Evolutionary conservation across 2,113 vertebrate species (phyloP).

Genomic region (Zapus hudsonius): DNA sequence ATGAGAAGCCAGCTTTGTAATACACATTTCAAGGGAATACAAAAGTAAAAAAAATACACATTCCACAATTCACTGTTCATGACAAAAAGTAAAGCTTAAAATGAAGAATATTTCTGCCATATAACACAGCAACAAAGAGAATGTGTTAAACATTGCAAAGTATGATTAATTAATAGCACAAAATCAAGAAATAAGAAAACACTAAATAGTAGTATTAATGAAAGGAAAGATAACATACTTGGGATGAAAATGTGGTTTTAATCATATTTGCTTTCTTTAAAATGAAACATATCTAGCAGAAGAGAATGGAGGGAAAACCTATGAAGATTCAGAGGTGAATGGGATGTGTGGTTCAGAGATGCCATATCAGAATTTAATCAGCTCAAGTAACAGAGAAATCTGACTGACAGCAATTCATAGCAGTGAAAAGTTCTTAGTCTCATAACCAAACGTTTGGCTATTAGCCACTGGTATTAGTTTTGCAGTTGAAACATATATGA

Average conservation of each 20-base stretch:
- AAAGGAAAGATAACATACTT: background rate
- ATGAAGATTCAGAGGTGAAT: conserved; percentile 2
- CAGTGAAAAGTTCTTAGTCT: background rate
- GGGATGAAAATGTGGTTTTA: background rate
- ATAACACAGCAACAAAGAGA: conserved; percentile 38
- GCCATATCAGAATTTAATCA: conserved; percentile 33
- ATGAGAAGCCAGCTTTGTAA: conserved; percentile 48
- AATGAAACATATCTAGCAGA: background rate
- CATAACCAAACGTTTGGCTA: background rate
- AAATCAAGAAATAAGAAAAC: conserved; percentile 30
- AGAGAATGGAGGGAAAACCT: background rate
- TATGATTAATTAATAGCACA: background rate
- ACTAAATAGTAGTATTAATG: background rate
- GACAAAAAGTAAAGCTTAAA: conserved; percentile 48
- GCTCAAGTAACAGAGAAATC: background rate
- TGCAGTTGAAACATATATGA: background rate
- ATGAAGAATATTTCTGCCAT: background rate
- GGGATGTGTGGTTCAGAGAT: background rate
- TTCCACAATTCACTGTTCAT: conserved; percentile 28
- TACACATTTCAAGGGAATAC: conserved; percentile 13
- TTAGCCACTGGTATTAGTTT: background rate
- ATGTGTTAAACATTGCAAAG: background rate
- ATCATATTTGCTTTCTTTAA: background rate
- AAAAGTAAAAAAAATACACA: background rate
- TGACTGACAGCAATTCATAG: background rate